Evolutionary conservation across 2,797 vertebrate genomes (phyloP).

Genomic region (Holocentrus rufus): DNA sequence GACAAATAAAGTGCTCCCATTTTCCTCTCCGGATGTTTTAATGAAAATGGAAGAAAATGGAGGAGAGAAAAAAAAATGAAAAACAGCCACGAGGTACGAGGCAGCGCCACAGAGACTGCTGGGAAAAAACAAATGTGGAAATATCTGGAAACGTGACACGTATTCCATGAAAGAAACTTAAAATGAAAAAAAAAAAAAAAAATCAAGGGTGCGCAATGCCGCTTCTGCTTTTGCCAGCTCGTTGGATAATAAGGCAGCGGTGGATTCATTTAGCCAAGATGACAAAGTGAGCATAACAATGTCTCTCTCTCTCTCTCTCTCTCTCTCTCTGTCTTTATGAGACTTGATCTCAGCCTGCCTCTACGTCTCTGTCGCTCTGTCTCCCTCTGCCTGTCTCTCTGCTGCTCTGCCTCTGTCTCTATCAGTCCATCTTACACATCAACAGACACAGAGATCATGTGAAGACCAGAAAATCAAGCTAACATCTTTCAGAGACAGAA

Average conservation of each 20-base stretch:
- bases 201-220: conserved; percentile 24
- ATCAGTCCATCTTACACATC: too few relatives aligned
- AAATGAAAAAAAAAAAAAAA: conserved; percentile 8
- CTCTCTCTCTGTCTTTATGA: not conserved
- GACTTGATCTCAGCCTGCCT: not conserved
- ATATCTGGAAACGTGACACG: conserved; percentile 13
- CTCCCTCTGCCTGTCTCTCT: not conserved
- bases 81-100: conserved; percentile 14
- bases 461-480: too few relatives aligned
- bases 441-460: too few relatives aligned
- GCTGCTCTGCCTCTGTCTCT: too few relatives aligned
- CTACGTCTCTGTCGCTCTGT: conserved; percentile 7
- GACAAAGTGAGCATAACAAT: conserved; percentile 25
- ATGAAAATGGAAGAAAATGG: conserved; percentile 34
- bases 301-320: conserved; percentile 13
- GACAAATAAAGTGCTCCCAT: conserved; percentile 69
- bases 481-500: too few relatives aligned
- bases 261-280: conserved; percentile 38
- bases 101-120: not conserved
- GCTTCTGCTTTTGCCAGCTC: conserved; percentile 37
- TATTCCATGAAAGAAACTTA: conserved; percentile 17
- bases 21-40: conserved; percentile 37
- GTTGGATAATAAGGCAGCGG: conserved; percentile 31
- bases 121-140: conserved; percentile 15
- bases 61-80: too few relatives aligned